Base-by-base conservation (phyloP, 2,113 vertebrate species). In the Tupaia tana region DNA sequence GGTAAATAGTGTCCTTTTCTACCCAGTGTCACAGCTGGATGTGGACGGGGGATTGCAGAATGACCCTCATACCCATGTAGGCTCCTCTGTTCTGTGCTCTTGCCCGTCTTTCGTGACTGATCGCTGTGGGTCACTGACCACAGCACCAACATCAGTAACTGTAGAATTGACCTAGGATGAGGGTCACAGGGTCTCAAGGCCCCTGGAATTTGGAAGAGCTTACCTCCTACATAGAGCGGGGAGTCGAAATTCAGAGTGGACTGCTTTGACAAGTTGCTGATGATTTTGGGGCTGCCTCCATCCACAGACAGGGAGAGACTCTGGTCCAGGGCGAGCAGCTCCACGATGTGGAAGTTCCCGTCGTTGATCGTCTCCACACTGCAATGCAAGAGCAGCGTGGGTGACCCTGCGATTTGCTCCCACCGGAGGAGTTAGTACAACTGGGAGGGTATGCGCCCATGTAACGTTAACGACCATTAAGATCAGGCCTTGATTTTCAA, bases 291-390 rank as follows among this genome's bases (percentile, higher is more conserved):
- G 54, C 98, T 98, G 92, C 99, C 99, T 89, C 99, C 99, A 95
- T 99, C 99, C 58, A 99, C 98, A 25, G 99, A 99, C 69, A 99
- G 98, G 64, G 99, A 99, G 7, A 99, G 98, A 91, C 99, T 99
- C 93, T 99, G 99, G 95, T 99, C 99, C 97, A 99, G 98, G 58
- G 99, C 98, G 56, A 99, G 98, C 89, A 99, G 98, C 97, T 99
- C 99, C 98, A 99, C 99, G 54, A 99, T 98, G 79, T 99, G 99
- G 96, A 99, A 99, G 96, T 99, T 99, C 6, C 99, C 99, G 96
- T 99, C 99, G 89, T 99, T 99, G 97, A 99, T 99, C 1, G 99
- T 99, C 98, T 99, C 99, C 97, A 99, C 99, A 16, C 99, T 99
- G 96, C 52, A 98, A 98, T 52, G 96, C 25, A 95, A 98, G 93